Conservation (phyloP, 2,113 vertebrate species). For the Engraulis encrasicolus region DNA sequence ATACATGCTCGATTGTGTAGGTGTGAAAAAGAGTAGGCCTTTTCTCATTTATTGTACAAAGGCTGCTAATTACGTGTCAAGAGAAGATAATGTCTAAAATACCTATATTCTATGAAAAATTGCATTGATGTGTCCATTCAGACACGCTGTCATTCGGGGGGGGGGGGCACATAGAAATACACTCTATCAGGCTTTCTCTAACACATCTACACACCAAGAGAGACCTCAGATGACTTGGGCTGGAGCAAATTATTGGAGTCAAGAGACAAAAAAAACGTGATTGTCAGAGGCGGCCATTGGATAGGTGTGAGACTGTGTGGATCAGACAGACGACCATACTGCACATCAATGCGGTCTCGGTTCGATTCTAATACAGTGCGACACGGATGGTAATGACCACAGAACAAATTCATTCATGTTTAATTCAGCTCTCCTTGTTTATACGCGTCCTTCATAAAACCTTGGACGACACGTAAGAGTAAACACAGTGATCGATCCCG, state of each 20-base stretch:
- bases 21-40: no score
- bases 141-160: no score
- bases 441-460: slow-evolving; percentile 47
- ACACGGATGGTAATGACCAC: slow-evolving; percentile 44
- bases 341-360: background rate
- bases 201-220: no score
- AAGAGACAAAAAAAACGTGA: background rate
- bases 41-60: no score
- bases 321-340: background rate
- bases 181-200: no score
- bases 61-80: no score
- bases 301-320: background rate
- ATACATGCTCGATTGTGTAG: no score
- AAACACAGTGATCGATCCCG: background rate
- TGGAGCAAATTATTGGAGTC: background rate
- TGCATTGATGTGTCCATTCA: no score
- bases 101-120: no score
- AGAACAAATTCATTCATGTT: slow-evolving; percentile 44
- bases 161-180: no score
- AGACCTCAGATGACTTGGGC: background rate
- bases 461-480: background rate
- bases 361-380: background rate
- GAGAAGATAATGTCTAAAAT: no score
- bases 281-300: background rate
- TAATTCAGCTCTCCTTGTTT: slow-evolving; percentile 43